Conservation (phyloP, 2,888 invertebrate genomes). For the Amiota communis region DNA sequence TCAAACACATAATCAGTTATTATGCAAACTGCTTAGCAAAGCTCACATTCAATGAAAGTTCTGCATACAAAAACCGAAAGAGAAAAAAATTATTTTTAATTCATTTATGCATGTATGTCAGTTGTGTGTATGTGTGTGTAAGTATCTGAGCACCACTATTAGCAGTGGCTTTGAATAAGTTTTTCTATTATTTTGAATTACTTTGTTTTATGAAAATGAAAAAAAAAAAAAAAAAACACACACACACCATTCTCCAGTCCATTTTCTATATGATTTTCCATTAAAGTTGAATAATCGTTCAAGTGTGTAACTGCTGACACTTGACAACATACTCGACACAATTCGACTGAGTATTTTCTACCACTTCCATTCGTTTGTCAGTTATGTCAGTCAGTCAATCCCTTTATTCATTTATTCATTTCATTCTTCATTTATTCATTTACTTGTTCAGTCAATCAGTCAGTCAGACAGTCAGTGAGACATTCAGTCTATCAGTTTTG, state of each 20-base stretch:
- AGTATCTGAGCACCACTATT: neutral
- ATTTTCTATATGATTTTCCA: slow-evolving; percentile 48
- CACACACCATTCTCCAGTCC: too few species aligned
- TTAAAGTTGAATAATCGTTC: slow-evolving; percentile 56
- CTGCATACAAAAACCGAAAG: too few species aligned
- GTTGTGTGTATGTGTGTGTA: slow-evolving; percentile 7
- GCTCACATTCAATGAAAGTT: too few species aligned
- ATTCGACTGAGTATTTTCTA: neutral
- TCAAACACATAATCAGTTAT: neutral
- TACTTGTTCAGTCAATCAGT: neutral
- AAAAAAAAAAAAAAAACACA: too few species aligned
- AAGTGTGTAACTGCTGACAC: slow-evolving; percentile 8
- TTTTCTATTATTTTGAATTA: slow-evolving; percentile 31
- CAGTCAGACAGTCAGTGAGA: neutral
- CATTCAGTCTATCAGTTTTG: slow-evolving; percentile 5
- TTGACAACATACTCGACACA: neutral
- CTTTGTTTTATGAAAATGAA: neutral
- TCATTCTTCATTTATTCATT: neutral
- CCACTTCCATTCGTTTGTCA: too few species aligned
- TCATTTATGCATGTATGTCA: slow-evolving; percentile 37
- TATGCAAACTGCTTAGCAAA: slow-evolving; percentile 20
- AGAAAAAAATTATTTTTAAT: slow-evolving; percentile 27
- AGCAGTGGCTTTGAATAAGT: neutral
- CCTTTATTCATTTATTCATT: neutral
- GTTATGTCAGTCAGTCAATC: neutral